Conservation (phyloP, 2,888 invertebrate species). For the Heteromyza rotundicornis region DNA sequence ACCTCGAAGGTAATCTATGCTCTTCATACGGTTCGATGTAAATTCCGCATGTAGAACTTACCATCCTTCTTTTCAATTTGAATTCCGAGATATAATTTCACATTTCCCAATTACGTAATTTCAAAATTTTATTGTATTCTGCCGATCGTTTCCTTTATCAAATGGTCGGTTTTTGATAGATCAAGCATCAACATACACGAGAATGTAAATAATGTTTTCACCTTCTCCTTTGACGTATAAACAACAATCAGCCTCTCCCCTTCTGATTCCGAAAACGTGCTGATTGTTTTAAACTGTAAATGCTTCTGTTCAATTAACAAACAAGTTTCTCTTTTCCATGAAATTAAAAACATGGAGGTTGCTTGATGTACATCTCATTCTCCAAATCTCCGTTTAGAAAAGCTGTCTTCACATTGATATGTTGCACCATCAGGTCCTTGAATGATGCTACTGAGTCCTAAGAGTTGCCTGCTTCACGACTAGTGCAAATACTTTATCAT, state of each 20-base stretch:
- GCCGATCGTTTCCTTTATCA: not conserved
- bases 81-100: conserved; percentile 19
- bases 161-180: not conserved
- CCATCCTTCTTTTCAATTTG: conserved; percentile 5
- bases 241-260: conserved; percentile 17
- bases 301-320: conserved; percentile 13
- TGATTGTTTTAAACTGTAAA: conserved; percentile 21
- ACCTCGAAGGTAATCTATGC: no score
- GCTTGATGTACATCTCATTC: conserved; percentile 10
- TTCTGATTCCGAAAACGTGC: conserved; percentile 21
- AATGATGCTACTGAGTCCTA: conserved; percentile 1
- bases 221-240: conserved; percentile 8
- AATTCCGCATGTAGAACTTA: conserved; percentile 12
- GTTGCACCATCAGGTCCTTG: not conserved
- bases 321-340: conserved; percentile 8
- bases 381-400: conserved; percentile 19
- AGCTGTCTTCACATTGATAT: conserved; percentile 17
- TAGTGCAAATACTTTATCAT: conserved; percentile 10
- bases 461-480: conserved; percentile 6
- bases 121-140: conserved; percentile 2
- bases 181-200: conserved; percentile 20
- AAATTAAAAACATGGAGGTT: conserved; percentile 8
- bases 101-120: conserved; percentile 12
- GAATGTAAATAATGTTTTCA: conserved; percentile 8
- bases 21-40: no score